Evolutionary conservation across 2,113 vertebrate genomes (phyloP).

Genomic region (Vombatus ursinus): DNA sequence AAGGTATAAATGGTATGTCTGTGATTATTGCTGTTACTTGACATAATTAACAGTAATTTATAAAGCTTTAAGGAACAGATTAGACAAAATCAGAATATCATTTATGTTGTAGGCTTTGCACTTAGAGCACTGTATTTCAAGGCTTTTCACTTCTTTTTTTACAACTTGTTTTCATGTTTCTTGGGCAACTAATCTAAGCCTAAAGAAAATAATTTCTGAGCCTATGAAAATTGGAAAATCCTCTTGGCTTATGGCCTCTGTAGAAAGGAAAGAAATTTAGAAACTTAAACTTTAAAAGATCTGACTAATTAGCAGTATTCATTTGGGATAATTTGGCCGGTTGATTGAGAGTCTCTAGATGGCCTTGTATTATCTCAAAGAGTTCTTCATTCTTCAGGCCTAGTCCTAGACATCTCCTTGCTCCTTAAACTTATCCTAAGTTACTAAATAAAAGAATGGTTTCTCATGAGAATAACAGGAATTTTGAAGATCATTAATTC

Average conservation of each 20-base stretch:
- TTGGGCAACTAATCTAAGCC: neutral
- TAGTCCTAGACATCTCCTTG: neutral
- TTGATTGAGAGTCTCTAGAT: neutral
- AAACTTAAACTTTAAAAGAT: neutral
- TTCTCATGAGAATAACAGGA: neutral
- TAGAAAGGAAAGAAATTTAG: neutral
- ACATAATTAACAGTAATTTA: neutral
- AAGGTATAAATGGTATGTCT: neutral
- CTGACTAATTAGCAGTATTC: fast-evolving
- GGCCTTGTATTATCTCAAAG: neutral
- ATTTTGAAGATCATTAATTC: neutral
- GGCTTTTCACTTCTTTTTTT: neutral
- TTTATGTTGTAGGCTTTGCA: neutral
- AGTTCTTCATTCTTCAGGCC: neutral
- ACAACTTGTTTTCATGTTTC: neutral
- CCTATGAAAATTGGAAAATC: neutral
- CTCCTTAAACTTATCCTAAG: neutral
- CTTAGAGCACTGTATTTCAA: neutral
- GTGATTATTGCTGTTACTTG: neutral
- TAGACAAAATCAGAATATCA: neutral
- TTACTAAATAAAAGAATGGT: neutral
- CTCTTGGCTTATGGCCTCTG: neutral
- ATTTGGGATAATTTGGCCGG: neutral
- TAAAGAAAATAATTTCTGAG: neutral
- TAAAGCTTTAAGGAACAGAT: neutral